Percentiles rank a stretch among this genome's conserved stretches.
phyloP scores from a whole-genome alignment of 2,797 vertebrate species.

The Simalia tracyae region DNA sequence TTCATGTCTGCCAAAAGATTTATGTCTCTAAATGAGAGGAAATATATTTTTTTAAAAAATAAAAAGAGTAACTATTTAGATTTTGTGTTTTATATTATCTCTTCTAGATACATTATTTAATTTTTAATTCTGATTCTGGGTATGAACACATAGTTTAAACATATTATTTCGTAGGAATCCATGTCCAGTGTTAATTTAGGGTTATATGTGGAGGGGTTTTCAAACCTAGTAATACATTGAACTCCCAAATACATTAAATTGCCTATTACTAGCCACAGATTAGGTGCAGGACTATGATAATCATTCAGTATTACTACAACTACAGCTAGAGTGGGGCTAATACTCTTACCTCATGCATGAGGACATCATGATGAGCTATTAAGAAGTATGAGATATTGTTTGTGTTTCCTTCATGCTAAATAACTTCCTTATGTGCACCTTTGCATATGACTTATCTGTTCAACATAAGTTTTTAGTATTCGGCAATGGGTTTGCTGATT shows the following conservation, averaged over 20 bases:
- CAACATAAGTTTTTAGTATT: neutral
- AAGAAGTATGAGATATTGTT: neutral
- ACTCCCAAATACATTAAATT: neutral
- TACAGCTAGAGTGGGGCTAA: neutral
- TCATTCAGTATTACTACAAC: neutral
- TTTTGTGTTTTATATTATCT: too few species aligned
- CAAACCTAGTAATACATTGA: too few species aligned
- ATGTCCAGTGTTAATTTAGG: too few species aligned
- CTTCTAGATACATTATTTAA: too few species aligned
- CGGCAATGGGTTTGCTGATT: neutral
- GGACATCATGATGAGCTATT: neutral
- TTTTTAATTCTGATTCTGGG: too few species aligned
- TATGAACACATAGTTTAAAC: too few species aligned
- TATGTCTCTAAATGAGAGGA: neutral
- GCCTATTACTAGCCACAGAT: neutral
- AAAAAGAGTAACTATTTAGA: too few species aligned
- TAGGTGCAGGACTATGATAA: neutral
- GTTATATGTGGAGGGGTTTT: too few species aligned
- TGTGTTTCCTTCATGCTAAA: neutral
- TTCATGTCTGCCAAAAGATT: neutral
- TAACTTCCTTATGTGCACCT: neutral
- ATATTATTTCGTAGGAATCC: too few species aligned
- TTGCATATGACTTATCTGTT: neutral
- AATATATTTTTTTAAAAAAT: too few species aligned
- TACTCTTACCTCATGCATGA: neutral